Evolutionary conservation across 2,888 invertebrate species (phyloP).

Genomic region (Caprella mutica): DNA sequence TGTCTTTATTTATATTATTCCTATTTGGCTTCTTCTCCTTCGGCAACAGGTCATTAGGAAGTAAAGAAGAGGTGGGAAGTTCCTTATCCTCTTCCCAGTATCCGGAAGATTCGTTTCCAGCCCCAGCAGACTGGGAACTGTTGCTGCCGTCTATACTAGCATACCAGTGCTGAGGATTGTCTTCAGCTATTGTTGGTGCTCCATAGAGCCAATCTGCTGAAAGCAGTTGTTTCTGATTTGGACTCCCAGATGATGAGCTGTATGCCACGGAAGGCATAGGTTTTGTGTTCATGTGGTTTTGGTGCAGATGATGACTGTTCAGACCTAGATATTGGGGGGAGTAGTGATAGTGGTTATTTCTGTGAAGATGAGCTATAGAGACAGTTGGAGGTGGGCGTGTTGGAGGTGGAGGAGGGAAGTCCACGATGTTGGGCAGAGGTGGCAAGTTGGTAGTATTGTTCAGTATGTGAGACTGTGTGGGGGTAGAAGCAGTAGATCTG

Average conservation of each 20-base stretch:
- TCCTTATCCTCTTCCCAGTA: conserved; percentile 12
- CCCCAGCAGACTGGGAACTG: conserved; percentile 3
- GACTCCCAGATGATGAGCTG: not conserved
- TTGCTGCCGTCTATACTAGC: conserved; percentile 8
- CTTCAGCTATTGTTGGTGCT: no score
- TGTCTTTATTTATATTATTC: not conserved
- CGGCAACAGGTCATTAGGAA: not conserved
- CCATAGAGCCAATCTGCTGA: conserved; percentile 5
- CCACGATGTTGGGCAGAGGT: not conserved
- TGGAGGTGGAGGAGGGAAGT: not conserved
- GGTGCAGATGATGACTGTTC: not conserved
- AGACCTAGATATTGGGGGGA: not conserved
- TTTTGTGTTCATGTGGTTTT: not conserved
- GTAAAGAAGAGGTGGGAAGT: conserved; percentile 4
- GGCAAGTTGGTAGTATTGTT: not conserved
- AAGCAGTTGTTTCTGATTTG: conserved; percentile 3
- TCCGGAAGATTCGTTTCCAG: conserved; percentile 8
- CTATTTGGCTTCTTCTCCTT: not conserved
- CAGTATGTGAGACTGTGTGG: not conserved
- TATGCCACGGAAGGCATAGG: not conserved
- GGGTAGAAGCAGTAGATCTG: not conserved
- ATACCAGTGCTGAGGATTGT: conserved; percentile 10
- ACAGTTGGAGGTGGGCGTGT: not conserved
- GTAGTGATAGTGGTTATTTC: not conserved
- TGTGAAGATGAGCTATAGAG: not conserved